A percentile compares a stretch with the other conserved stretches of the same genome.
These are phyloP conservation scores for Papilio machaon DNA, from an alignment of 1,140 invertebrate genomes.

Conservation along the genomic window DNA sequence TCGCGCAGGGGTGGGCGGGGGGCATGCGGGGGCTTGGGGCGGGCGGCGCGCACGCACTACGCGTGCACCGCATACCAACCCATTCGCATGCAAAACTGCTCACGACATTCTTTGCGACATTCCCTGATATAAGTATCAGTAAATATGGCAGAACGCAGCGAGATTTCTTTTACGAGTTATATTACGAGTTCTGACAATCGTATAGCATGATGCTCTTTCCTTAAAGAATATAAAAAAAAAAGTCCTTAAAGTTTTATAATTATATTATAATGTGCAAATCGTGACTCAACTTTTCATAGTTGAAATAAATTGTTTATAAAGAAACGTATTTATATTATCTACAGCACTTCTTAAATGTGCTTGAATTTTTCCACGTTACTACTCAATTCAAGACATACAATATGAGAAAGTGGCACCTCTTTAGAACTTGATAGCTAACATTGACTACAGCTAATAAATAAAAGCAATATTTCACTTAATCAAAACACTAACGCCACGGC, in stretches of 20 bases:
- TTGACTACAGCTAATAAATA: not conserved
- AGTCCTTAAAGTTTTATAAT: not conserved
- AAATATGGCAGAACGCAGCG: not conserved
- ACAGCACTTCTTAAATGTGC: not conserved
- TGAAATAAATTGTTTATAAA: not conserved
- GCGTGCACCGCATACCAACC: slow-evolving; percentile 67
- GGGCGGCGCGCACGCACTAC: slow-evolving; percentile 66
- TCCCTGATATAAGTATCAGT: slow-evolving; percentile 44
- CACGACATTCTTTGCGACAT: slow-evolving; percentile 58
- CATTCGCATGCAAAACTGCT: slow-evolving; percentile 74
- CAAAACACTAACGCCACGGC: not conserved
- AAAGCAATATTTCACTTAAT: not conserved
- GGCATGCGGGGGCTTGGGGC: slow-evolving; percentile 35
- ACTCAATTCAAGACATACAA: not conserved
- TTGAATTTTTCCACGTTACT: not conserved
- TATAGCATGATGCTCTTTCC: not conserved
- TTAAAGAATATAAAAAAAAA: too few species aligned
- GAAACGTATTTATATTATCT: not conserved
- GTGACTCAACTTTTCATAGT: not conserved
- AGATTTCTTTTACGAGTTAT: slow-evolving; percentile 12
- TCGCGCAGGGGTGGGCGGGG: slow-evolving; percentile 30
- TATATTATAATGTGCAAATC: not conserved
- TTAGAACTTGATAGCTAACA: not conserved
- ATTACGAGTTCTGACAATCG: not conserved
- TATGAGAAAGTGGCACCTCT: not conserved